Conservation (phyloP, 2,888 invertebrate species). For the Eumerus sabulonum region DNA sequence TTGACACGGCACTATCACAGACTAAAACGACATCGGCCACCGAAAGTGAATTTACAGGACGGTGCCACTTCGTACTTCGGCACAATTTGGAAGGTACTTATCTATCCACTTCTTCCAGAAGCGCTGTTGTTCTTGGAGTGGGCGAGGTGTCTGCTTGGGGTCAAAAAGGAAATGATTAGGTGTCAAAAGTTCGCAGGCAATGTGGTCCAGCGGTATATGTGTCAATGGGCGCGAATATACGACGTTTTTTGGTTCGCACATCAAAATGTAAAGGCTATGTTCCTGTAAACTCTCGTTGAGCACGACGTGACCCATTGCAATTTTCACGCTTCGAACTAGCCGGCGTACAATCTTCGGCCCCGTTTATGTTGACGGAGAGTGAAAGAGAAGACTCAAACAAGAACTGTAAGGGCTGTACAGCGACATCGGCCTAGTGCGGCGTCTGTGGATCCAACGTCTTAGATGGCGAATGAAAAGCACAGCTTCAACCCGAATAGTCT, state of each 20-base stretch:
- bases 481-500: too few species aligned
- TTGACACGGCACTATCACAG: slow-evolving; percentile 2
- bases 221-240: slow-evolving; percentile 41
- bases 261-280: slow-evolving; percentile 17
- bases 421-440: too few species aligned
- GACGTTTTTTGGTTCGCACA: slow-evolving; percentile 23
- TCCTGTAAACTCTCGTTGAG: slow-evolving; percentile 8
- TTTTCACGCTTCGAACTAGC: slow-evolving; percentile 12
- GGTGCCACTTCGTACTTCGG: slow-evolving; percentile 55
- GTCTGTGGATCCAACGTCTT: too few species aligned
- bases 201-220: slow-evolving; percentile 35
- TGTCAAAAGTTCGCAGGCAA: slow-evolving; percentile 40
- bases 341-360: too few species aligned
- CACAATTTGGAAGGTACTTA: slow-evolving; percentile 3
- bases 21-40: neutral
- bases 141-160: slow-evolving; percentile 6
- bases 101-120: slow-evolving; percentile 1
- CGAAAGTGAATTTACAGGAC: neutral
- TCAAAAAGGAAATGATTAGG: slow-evolving; percentile 43
- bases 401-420: too few species aligned
- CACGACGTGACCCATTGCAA: slow-evolving; percentile 17
- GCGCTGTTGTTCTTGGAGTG: neutral
- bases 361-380: too few species aligned
- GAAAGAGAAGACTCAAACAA: too few species aligned
- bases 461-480: too few species aligned